Percentiles rank a stretch among this genome's conserved stretches.
Evolutionary conservation across 2,113 vertebrate species (phyloP).

Genomic region (Empidonax alnorum): DNA sequence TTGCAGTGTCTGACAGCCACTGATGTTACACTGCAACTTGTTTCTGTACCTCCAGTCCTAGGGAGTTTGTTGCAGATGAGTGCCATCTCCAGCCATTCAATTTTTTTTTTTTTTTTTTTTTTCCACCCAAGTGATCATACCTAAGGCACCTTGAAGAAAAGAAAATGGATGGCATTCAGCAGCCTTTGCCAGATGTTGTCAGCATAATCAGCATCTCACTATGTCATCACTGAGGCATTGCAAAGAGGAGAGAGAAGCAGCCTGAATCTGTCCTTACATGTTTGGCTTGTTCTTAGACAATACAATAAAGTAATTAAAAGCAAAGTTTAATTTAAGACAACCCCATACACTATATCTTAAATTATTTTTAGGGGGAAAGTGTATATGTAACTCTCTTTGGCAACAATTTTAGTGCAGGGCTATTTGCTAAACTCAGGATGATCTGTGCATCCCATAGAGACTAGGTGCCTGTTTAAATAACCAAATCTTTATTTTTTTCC

Average conservation of each 20-base stretch:
- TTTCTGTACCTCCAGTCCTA: background rate
- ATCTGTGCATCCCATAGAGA: background rate
- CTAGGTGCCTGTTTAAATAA: background rate
- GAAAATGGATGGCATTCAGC: background rate
- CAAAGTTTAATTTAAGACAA: background rate
- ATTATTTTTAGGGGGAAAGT: background rate
- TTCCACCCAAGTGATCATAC: background rate
- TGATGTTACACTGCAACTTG: background rate
- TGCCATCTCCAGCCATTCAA: background rate
- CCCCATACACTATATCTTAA: rapidly evolving
- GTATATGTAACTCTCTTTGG: background rate
- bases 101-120: background rate
- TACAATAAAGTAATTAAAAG: background rate
- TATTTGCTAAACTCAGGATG: background rate
- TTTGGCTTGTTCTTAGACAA: background rate
- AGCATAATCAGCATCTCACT: background rate
- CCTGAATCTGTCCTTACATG: background rate
- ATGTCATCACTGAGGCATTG: background rate
- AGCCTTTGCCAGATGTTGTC: background rate
- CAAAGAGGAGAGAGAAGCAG: background rate
- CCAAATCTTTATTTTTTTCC: background rate
- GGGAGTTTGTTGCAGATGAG: background rate
- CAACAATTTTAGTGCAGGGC: background rate
- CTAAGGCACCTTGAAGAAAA: background rate
- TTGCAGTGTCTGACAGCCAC: background rate